phyloP scores from a whole-genome alignment of 2,888 invertebrate genomes.

The Helicoverpa assulta region DNA sequence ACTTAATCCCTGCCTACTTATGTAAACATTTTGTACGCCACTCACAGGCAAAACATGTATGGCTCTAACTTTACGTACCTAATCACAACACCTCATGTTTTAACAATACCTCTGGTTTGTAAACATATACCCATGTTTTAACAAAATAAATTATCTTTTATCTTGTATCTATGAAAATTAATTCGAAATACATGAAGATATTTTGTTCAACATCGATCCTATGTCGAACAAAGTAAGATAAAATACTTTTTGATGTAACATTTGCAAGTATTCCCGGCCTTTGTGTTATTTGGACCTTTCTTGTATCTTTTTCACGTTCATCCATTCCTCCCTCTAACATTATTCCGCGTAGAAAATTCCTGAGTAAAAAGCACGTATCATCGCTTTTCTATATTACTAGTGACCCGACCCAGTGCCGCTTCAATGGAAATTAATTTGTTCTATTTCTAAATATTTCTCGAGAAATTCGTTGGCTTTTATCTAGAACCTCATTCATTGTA shows the following conservation, averaged over 20 bases:
- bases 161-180: too few species aligned
- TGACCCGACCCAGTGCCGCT: background rate
- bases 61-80: too few species aligned
- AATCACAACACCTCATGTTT: too few species aligned
- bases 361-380: background rate
- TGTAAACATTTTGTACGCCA: too few species aligned
- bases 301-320: conserved; percentile 23
- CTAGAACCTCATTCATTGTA: background rate
- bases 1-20: too few species aligned
- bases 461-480: background rate
- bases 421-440: conserved; percentile 1
- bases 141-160: too few species aligned
- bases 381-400: conserved; percentile 6
- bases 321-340: background rate
- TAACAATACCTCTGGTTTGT: too few species aligned
- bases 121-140: too few species aligned
- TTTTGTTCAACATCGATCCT: conserved; percentile 10
- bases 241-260: conserved; percentile 30
- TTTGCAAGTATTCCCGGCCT: conserved; percentile 34
- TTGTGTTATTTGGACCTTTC: conserved; percentile 21
- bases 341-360: conserved; percentile 18
- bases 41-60: too few species aligned
- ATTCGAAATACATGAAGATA: too few species aligned
- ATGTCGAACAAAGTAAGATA: conserved; percentile 25
- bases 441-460: background rate